phyloP scores from a whole-genome alignment of 1,140 invertebrate species.

The Idris sp. region DNA sequence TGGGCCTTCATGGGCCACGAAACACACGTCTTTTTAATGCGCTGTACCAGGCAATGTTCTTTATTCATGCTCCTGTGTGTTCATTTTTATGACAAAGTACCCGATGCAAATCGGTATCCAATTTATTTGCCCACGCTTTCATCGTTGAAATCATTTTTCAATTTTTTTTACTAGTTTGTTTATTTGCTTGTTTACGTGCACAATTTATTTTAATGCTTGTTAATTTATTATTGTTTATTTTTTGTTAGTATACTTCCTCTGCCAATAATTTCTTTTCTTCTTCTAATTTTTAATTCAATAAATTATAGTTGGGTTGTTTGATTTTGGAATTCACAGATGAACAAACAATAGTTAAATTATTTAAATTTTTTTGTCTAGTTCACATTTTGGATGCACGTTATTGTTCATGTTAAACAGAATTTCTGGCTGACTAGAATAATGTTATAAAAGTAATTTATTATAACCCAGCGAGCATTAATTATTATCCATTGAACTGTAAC shows the following conservation, averaged over 20 bases:
- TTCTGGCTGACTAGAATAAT: conserved; percentile 42
- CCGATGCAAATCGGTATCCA: no score
- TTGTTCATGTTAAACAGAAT: conserved; percentile 44
- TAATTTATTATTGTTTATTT: no score
- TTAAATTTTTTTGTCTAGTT: conserved; percentile 48
- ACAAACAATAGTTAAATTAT: conserved; percentile 25
- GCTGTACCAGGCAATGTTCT: conserved; percentile 26
- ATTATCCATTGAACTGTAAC: conserved; percentile 55
- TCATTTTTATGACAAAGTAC: no score
- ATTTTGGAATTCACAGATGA: conserved; percentile 33
- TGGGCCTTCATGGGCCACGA: conserved; percentile 31
- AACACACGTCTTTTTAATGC: conserved; percentile 32
- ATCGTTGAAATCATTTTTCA: no score
- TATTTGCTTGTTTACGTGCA: no score
- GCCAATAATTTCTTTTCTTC: no score
- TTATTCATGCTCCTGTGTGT: conserved; percentile 19
- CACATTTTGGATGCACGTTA: conserved; percentile 11
- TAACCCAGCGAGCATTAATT: conserved; percentile 51
- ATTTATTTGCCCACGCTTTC: no score
- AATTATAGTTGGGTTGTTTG: no score
- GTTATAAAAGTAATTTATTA: conserved; percentile 59
- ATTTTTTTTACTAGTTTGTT: no score
- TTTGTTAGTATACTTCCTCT: no score
- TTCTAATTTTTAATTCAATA: no score
- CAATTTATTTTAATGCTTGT: no score